Evolutionary conservation across 2,797 vertebrate genomes (phyloP).

Genomic region (Rhabdophis nuchalis): DNA sequence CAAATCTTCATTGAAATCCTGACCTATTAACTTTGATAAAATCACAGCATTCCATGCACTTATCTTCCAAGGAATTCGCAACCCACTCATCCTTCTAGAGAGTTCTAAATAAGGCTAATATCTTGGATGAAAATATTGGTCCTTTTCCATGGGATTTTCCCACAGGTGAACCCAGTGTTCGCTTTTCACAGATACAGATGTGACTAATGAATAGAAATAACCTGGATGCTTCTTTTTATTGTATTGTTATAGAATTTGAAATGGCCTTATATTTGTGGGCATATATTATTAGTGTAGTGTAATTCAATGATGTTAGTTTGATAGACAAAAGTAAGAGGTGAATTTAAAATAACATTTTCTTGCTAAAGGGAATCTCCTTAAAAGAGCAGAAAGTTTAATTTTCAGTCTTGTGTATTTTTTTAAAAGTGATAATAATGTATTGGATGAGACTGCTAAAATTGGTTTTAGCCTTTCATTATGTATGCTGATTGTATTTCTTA

Average conservation of each 20-base stretch:
- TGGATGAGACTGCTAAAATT: slow-evolving; percentile 31
- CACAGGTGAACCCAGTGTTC: neutral
- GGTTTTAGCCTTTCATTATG: slow-evolving; percentile 51
- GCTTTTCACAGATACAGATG: slow-evolving; percentile 22
- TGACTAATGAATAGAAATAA: slow-evolving; percentile 28
- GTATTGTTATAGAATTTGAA: slow-evolving; percentile 1
- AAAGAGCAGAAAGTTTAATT: slow-evolving; percentile 54
- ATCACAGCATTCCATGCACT: neutral
- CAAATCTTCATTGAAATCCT: neutral
- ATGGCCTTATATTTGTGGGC: slow-evolving; percentile 38
- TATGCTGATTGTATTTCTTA: slow-evolving; percentile 60
- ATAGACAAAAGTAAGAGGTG: slow-evolving; percentile 36
- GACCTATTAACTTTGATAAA: neutral
- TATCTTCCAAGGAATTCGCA: neutral
- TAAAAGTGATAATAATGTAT: slow-evolving; percentile 62
- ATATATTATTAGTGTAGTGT: slow-evolving; percentile 23
- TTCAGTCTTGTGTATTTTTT: slow-evolving; percentile 47
- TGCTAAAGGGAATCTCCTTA: slow-evolving; percentile 45
- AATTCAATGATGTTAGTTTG: slow-evolving; percentile 37
- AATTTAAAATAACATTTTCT: slow-evolving; percentile 43
- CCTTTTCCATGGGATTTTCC: neutral
- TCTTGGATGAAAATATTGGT: neutral
- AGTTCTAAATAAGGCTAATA: neutral
- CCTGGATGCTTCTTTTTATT: neutral
- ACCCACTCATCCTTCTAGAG: neutral